These are phyloP conservation scores for Dryobotodes eremita DNA, from an alignment of 2,888 invertebrate species.

Conservation along the genomic window DNA sequence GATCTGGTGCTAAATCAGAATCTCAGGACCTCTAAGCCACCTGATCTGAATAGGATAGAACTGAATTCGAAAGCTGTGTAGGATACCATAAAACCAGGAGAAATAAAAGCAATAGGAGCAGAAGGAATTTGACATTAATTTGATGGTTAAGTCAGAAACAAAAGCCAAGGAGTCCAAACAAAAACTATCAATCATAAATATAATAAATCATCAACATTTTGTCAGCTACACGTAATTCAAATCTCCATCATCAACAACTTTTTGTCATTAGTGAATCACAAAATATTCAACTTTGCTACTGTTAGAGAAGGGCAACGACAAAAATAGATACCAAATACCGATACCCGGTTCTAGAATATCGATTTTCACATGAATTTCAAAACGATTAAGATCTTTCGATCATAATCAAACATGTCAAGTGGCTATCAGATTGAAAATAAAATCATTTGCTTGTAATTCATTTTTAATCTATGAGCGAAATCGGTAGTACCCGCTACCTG, in stretches of 20 bases:
- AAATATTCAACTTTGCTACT: conserved; percentile 52
- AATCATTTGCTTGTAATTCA: conserved; percentile 67
- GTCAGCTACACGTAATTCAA: conserved; percentile 44
- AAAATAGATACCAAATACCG: conserved; percentile 56
- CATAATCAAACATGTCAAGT: conserved; percentile 58
- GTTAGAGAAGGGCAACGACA: conserved; percentile 47
- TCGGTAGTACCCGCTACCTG: conserved; percentile 46
- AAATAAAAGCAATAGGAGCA: background rate
- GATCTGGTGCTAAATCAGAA: conserved; percentile 12
- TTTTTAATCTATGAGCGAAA: conserved; percentile 54
- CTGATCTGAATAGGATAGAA: background rate
- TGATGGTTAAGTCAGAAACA: conserved; percentile 2
- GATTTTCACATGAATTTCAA: conserved; percentile 61
- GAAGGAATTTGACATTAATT: conserved; percentile 20
- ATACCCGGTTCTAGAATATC: conserved; percentile 48
- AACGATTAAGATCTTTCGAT: conserved; percentile 55
- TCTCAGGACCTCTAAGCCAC: conserved; percentile 11
- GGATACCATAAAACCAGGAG: background rate
- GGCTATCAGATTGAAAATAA: conserved; percentile 65
- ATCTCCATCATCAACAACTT: conserved; percentile 48
- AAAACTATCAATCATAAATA: conserved; percentile 32
- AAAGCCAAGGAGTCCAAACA: conserved; percentile 26
- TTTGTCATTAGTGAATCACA: conserved; percentile 51
- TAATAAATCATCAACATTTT: conserved; percentile 37
- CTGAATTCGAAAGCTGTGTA: background rate